Evolutionary conservation across 1,140 invertebrate species (phyloP).

Genomic region (Cotesia glomerata): DNA sequence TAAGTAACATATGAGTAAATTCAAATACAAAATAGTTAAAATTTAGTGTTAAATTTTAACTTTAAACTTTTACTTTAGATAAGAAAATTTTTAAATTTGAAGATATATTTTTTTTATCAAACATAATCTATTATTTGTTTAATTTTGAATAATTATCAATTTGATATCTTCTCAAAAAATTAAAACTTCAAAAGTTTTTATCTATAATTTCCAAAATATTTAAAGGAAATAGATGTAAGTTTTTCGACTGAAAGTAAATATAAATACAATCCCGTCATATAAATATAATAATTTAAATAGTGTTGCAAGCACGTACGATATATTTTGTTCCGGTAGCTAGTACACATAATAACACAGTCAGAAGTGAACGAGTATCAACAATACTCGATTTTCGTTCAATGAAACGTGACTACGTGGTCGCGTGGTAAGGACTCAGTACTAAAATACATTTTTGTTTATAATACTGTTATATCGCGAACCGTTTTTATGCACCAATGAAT

Average conservation of each 20-base stretch:
- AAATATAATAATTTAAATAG: constrained; percentile 16
- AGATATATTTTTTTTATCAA: no score
- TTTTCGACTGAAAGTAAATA: background rate
- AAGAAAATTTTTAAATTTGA: no score
- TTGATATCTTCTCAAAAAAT: no score
- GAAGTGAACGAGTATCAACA: constrained; percentile 30
- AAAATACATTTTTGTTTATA: constrained; percentile 39
- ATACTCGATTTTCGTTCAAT: constrained; percentile 37
- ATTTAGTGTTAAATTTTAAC: no score
- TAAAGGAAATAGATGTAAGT: background rate
- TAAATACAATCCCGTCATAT: background rate
- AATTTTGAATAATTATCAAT: no score
- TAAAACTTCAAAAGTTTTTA: no score
- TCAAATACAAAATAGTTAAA: no score
- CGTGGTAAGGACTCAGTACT: constrained; percentile 23
- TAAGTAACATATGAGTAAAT: no score
- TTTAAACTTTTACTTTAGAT: no score
- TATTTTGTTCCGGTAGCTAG: constrained; percentile 26
- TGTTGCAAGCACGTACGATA: constrained; percentile 32
- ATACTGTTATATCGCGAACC: constrained; percentile 23
- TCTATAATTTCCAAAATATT: no score
- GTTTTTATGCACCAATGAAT: background rate
- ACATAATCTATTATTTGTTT: no score
- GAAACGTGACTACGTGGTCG: constrained; percentile 33
- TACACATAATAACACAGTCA: constrained; percentile 21